Conservation (phyloP, 2,797 vertebrate species). For the Sebastes steindachneri region DNA sequence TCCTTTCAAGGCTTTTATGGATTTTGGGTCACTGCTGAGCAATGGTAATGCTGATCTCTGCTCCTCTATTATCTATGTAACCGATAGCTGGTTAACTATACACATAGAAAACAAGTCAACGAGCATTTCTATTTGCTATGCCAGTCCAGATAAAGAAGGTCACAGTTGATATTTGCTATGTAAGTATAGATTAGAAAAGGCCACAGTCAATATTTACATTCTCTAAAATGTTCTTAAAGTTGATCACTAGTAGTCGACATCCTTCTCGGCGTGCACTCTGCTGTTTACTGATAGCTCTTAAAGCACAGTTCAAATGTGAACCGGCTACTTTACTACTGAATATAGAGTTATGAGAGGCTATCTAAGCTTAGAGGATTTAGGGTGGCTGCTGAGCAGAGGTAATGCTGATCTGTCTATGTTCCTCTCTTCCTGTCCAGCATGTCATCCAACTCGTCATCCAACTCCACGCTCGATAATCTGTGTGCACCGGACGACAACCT, state of each 20-base stretch:
- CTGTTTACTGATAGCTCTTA: background rate
- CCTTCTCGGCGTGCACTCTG: background rate
- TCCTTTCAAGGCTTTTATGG: background rate
- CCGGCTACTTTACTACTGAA: background rate
- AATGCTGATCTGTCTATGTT: constrained; percentile 28
- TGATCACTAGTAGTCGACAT: background rate
- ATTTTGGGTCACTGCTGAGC: background rate
- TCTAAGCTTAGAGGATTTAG: constrained; percentile 26
- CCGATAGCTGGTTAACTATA: background rate
- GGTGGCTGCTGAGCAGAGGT: constrained; percentile 41
- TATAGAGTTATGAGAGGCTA: background rate
- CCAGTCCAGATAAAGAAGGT: background rate
- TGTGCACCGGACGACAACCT: constrained; percentile 66
- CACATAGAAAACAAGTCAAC: background rate
- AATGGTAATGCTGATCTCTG: background rate
- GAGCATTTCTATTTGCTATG: background rate
- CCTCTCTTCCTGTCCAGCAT: constrained; percentile 71
- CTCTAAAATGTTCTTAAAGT: background rate
- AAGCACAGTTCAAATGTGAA: background rate
- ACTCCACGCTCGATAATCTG: constrained; percentile 39
- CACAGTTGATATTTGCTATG: background rate
- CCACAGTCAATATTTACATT: background rate
- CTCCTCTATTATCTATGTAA: background rate
- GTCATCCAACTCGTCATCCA: constrained; percentile 73
- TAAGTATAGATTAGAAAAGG: background rate